These are phyloP conservation scores for roundworm (Caenorhabditis elegans) DNA, from an alignment of 1,140 invertebrate species.

Conservation along the genomic window DNA sequence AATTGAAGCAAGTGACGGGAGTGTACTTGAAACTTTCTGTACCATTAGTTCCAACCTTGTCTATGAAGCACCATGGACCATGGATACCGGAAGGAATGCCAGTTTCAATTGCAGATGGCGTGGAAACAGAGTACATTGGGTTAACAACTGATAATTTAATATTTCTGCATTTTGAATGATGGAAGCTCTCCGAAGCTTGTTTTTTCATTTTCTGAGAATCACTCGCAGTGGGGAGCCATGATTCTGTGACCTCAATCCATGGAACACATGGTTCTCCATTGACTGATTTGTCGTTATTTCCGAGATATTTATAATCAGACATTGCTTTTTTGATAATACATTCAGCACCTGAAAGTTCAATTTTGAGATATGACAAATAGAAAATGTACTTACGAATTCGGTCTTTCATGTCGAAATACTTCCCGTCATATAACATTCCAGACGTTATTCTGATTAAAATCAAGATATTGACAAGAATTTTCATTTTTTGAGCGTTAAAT, in stretches of 20 bases:
- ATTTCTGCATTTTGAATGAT: slow-evolving; percentile 1
- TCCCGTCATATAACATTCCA: not conserved
- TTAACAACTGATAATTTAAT: not conserved
- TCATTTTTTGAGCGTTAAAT: not conserved
- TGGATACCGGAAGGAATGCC: not conserved
- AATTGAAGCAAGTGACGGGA: not conserved
- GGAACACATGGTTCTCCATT: not conserved
- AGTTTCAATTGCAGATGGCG: not conserved
- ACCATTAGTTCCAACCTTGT: not conserved
- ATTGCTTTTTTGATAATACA: not conserved
- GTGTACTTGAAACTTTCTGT: not conserved
- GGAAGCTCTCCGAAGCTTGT: not conserved
- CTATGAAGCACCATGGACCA: not conserved
- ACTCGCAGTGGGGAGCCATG: not conserved
- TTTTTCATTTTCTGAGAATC: not conserved
- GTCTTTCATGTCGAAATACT: not conserved
- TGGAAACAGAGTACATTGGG: not conserved
- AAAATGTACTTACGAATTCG: not conserved
- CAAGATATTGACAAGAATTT: not conserved
- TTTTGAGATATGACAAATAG: not conserved
- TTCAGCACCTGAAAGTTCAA: not conserved
- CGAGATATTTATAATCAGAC: slow-evolving; percentile 3
- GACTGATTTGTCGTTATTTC: not conserved
- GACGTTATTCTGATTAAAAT: not conserved
- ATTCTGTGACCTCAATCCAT: not conserved